A percentile compares a stretch with the other conserved stretches of the same genome.
Evolutionary conservation across 1,140 invertebrate species (phyloP).

Genomic region (Micrasema longulum): DNA sequence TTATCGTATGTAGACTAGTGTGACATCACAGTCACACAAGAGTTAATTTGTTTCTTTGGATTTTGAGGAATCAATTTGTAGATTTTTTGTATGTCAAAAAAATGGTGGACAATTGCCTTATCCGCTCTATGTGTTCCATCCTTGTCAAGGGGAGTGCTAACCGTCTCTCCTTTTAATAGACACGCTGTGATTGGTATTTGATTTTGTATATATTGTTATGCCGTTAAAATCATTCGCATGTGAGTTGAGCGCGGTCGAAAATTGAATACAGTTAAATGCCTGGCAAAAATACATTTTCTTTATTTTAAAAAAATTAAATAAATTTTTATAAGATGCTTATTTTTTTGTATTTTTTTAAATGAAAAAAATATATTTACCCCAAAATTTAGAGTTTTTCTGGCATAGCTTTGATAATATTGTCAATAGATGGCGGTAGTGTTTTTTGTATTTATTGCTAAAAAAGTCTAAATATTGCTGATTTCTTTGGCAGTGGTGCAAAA

Average conservation of each 20-base stretch:
- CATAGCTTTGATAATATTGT: neutral
- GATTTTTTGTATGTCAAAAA: conserved; percentile 55
- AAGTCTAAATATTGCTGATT: no score
- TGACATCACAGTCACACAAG: no score
- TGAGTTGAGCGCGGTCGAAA: neutral
- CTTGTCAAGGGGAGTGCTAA: conserved; percentile 96
- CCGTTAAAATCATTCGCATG: conserved; percentile 3
- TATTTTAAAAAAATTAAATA: no score
- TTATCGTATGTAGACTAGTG: no score
- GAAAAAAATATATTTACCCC: neutral
- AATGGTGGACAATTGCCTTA: conserved; percentile 63
- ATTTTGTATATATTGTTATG: conserved; percentile 33
- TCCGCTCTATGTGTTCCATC: conserved; percentile 81
- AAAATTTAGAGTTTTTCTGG: neutral
- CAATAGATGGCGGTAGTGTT: conserved; percentile 18
- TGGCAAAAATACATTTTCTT: neutral
- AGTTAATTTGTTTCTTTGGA: no score
- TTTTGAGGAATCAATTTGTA: no score
- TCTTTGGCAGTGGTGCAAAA: no score
- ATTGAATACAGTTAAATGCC: no score
- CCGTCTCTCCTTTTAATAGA: conserved; percentile 96
- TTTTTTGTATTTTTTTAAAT: neutral
- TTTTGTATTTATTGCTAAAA: no score
- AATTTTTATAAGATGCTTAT: neutral
- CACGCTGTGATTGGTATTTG: conserved; percentile 64